These are phyloP conservation scores for Lepidonotus clava DNA, from an alignment of 2,888 invertebrate species.

Conservation along the genomic window DNA sequence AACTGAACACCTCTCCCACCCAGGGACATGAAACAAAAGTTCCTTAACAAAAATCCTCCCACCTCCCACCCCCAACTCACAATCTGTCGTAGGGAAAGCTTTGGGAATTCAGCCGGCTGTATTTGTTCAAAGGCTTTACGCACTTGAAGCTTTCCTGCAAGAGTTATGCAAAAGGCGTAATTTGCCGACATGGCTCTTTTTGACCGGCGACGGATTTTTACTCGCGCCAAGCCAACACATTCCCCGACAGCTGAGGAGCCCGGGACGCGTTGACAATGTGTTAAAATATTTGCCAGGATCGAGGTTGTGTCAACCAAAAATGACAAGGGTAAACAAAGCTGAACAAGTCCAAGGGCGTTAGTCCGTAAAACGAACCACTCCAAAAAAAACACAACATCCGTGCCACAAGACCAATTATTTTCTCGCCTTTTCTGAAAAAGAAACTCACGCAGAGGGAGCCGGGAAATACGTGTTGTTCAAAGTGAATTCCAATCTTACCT, in stretches of 20 bases:
- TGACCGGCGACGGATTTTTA: not conserved
- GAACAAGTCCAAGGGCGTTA: not conserved
- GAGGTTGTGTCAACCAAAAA: not conserved
- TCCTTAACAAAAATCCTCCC: no score
- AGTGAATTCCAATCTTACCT: no score
- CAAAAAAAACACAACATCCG: not conserved
- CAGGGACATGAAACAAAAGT: no score
- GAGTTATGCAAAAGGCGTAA: conserved; percentile 19
- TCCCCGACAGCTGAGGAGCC: not conserved
- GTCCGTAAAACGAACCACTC: not conserved
- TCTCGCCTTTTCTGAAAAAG: not conserved
- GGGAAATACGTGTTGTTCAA: no score
- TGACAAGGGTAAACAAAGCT: conserved; percentile 19
- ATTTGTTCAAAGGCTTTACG: not conserved
- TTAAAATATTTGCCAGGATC: conserved; percentile 9
- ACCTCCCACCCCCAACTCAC: no score
- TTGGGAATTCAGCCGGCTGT: not conserved
- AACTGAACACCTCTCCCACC: no score
- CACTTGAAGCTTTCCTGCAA: not conserved
- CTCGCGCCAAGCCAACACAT: not conserved
- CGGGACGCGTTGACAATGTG: not conserved
- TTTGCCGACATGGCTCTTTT: not conserved
- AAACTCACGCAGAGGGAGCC: no score
- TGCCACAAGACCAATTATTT: not conserved
- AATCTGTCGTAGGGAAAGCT: not conserved